Evolutionary conservation across 1,140 invertebrate species (phyloP), one percentile per base, ranked within the genome.

Genomic region (Sarcophaga peregrina): DNA sequence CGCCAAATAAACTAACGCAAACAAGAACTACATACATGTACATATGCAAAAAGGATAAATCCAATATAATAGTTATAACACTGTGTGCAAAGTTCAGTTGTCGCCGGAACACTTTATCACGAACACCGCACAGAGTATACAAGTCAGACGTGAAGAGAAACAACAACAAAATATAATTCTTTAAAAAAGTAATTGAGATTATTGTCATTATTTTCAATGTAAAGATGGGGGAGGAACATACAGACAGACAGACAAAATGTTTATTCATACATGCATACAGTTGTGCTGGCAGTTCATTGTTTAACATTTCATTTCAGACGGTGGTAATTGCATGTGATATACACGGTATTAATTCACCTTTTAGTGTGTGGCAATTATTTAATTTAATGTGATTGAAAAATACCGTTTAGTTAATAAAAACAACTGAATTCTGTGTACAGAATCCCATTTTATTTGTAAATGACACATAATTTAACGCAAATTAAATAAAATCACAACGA

Each of bases 31-130:
- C 15, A 25, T 9, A 17, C 15, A 15, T 1, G 15, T 25, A 25
- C 62, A 62, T 62, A 13, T 25, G 62, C n/a, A 20, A 50, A 78
- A 78, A 78, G 75, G 75, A 78, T 78, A 78, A 78, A 37, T 37
- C 25, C 25, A 37, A 37, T 37, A 37, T 2, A 50, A 76, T 76
- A 76, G 74, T 76, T 76, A 46, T 76, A 15, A 50, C 75, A 52
- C 75, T 50, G 47, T 50, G 20, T n/a, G 48, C 75, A 78, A 78
- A 78, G 75, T 47, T 78, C 75, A 78, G 75, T 78, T 78, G 62
- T 25, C n/a, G 1, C 4, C 62, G 62, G 3, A 68, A 17, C 62
- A 37, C n/a, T 68, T 25, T 68, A 25, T 37, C 7, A 20, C 17
- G 17, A 25, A 10, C n/a, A 68, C 62, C 17, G 20, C 62, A 4